Evolutionary conservation across 2,797 vertebrate species (phyloP), one percentile per base, ranked within the genome.

Genomic region (Esox lucius): DNA sequence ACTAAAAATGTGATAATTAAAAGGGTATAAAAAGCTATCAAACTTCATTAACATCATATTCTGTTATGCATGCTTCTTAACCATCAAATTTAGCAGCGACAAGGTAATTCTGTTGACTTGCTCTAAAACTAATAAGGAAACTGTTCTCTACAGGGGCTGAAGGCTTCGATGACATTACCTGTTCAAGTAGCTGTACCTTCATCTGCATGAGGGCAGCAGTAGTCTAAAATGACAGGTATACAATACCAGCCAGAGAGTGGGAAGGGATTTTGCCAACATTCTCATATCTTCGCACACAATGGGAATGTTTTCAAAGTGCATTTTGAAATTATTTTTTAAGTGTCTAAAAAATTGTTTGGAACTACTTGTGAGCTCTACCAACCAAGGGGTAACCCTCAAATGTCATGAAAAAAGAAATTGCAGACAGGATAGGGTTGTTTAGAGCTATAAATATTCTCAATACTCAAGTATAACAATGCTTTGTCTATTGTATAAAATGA

Each of bases 241-340:
- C 53, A 56, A 22, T 15, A 22, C 19, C n/a, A 53, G 17, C 49
- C 53, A 56, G 7, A 39, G 35, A 39, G 35, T 39, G 1, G 35
- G 35, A 39, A 39, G 35, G 35, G 35, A 39, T 39, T 39, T 6
- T 39, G 35, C 2, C 35, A 39, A 2, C 35, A 5, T 39, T 39
- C 4, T 2, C 35, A 39, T 1, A 39, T 5, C 5, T 39, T 39
- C 28, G 35, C 35, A 39, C 7, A 39, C 1, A 39, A 56, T 80
- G 72, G 71, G 68, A 77, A 46, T 22, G 19, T 68, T 42, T 19
- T 26, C 16, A n/a, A n/a, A n/a, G n/a, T 39, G 39, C 1, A 39
- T 39, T 39, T 39, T 33, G 33, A n/a, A n/a, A 77, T 46, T 26
- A 61, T 70, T 39, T 39, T 26, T 17, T 61, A 56, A 56, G 61